Evolutionary conservation across 2,888 invertebrate species (phyloP).

Genomic region (Mimas tiliae): DNA sequence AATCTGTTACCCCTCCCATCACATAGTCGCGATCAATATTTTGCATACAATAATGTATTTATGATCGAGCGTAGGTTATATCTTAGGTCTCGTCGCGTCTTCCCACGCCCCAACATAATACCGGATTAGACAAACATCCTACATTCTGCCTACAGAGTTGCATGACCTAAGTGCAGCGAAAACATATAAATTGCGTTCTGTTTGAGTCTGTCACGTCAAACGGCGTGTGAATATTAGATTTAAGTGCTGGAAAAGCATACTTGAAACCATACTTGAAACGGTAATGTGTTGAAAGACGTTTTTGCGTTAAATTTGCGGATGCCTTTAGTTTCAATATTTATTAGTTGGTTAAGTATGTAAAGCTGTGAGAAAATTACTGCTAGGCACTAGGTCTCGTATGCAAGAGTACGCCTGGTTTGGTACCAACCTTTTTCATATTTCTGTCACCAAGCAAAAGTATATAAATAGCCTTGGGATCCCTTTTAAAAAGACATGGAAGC

Average conservation of each 20-base stretch:
- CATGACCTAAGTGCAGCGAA: conserved; percentile 25
- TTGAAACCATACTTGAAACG: neutral
- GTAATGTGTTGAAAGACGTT: neutral
- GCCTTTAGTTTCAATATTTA: neutral
- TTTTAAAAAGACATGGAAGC: too few species aligned
- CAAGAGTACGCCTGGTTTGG: too few species aligned
- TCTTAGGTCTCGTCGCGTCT: neutral
- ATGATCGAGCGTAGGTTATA: neutral
- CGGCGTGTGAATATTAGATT: neutral
- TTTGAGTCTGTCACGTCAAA: neutral
- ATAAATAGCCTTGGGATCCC: too few species aligned
- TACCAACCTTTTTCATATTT: too few species aligned
- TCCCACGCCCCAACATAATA: conserved; percentile 5
- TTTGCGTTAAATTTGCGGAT: neutral
- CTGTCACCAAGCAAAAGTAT: too few species aligned
- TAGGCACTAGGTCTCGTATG: too few species aligned
- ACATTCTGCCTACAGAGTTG: conserved; percentile 26
- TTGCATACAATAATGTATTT: conserved; percentile 5
- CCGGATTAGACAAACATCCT: neutral
- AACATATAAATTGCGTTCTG: conserved; percentile 6
- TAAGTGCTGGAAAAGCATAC: neutral
- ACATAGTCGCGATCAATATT: neutral
- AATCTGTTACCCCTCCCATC: neutral
- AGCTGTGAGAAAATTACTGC: too few species aligned
- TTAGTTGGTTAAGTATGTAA: too few species aligned